Conservation (phyloP, 92 coral and sea anemone genomes). For the Isaurus tuberculatus region DNA sequence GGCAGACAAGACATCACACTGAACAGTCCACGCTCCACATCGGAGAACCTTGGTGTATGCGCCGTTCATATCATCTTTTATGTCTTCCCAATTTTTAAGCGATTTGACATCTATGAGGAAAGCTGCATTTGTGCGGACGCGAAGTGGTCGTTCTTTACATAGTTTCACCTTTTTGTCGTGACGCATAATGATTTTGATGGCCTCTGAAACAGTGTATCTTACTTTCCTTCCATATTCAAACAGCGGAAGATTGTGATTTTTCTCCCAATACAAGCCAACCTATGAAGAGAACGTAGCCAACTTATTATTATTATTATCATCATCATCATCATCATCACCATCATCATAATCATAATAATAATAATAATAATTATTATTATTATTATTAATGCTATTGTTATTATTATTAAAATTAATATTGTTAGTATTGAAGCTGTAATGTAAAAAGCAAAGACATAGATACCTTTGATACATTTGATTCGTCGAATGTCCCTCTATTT, state of each 20-base stretch:
- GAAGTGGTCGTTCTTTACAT: constrained; percentile 44
- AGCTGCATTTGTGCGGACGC: constrained; percentile 63
- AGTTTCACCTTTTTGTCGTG: background rate
- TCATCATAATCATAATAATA: background rate
- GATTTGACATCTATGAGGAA: constrained; percentile 44
- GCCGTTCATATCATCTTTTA: constrained; percentile 70
- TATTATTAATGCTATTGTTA: no score
- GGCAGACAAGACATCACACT: constrained; percentile 38
- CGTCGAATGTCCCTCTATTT: no score
- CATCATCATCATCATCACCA: no score
- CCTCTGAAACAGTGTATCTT: constrained; percentile 53
- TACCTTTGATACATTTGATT: no score
- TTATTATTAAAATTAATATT: no score
- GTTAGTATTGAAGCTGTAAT: no score
- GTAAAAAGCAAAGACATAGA: no score
- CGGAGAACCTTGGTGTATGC: constrained; percentile 57
- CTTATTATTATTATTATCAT: background rate
- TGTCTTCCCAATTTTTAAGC: constrained; percentile 64
- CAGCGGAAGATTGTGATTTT: constrained; percentile 31
- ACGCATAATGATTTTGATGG: constrained; percentile 13
- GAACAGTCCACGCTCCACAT: constrained; percentile 66
- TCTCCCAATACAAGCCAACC: constrained; percentile 32
- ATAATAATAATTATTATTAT: no score
- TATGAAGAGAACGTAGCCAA: background rate
- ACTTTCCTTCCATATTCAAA: constrained; percentile 44